A percentile compares a stretch with the other conserved stretches of the same genome.
Conservation (phyloP, 2,888 invertebrate species). For the Ophion slaviceki region DNA sequence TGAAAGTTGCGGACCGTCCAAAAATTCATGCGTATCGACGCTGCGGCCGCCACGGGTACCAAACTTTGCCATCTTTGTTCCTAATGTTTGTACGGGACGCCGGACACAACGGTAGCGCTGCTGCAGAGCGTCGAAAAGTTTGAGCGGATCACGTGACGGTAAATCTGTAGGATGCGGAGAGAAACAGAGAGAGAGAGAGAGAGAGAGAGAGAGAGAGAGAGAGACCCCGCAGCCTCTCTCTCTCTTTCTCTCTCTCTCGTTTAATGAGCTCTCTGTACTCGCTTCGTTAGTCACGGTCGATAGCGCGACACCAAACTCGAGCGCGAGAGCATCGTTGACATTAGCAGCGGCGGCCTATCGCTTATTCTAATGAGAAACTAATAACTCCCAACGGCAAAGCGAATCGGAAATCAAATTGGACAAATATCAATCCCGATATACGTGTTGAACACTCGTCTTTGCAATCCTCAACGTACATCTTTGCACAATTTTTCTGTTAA, state of each 20-base stretch:
- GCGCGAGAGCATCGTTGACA: slow-evolving; percentile 31
- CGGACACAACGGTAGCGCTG: neutral
- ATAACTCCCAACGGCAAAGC: slow-evolving; percentile 58
- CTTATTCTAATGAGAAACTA: slow-evolving; percentile 66
- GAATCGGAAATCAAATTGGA: slow-evolving; percentile 51
- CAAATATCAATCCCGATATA: slow-evolving; percentile 26
- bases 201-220: neutral
- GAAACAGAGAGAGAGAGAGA: neutral
- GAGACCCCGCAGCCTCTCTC: slow-evolving; percentile 1
- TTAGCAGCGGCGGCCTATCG: slow-evolving; percentile 35
- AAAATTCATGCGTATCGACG: slow-evolving; percentile 10
- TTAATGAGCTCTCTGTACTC: slow-evolving; percentile 42
- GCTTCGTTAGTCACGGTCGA: slow-evolving; percentile 49
- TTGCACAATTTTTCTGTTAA: too few species aligned
- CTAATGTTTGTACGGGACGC: slow-evolving; percentile 13
- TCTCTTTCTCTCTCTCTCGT: neutral
- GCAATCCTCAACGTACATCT: too few species aligned
- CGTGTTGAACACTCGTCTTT: neutral
- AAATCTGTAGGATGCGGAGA: neutral
- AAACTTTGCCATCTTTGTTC: slow-evolving; percentile 16
- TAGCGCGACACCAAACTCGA: slow-evolving; percentile 31
- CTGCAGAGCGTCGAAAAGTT: slow-evolving; percentile 27
- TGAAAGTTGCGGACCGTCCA: neutral
- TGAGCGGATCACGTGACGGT: slow-evolving; percentile 18
- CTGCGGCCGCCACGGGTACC: neutral